These are phyloP conservation scores for Threskiornis aethiopicus DNA, from an alignment of 2,797 vertebrate species.

Conservation along the genomic window DNA sequence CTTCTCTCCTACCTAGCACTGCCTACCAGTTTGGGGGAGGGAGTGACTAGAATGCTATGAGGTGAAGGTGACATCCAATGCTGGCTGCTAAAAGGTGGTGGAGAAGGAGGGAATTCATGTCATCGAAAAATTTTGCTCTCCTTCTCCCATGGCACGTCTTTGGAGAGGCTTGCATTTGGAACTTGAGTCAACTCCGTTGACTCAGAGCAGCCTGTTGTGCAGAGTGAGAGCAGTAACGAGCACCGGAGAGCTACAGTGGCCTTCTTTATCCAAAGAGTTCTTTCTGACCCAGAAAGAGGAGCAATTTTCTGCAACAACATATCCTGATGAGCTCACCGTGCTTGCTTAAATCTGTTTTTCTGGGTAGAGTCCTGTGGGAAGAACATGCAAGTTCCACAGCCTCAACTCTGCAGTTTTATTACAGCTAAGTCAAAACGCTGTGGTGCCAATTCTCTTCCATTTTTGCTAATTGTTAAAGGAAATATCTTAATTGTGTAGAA, in stretches of 20 bases:
- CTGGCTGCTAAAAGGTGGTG: not conserved
- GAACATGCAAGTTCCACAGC: not conserved
- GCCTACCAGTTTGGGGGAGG: not conserved
- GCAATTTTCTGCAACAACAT: not conserved
- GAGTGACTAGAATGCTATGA: not conserved
- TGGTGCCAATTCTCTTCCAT: not conserved
- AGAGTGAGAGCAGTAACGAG: not conserved
- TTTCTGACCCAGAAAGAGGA: not conserved
- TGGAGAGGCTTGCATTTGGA: not conserved
- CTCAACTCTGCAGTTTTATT: not conserved
- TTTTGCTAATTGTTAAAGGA: slow-evolving; percentile 39
- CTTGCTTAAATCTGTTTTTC: slow-evolving; percentile 22
- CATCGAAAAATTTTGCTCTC: not conserved
- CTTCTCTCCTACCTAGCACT: not conserved
- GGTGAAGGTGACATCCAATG: not conserved
- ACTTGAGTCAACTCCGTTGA: not conserved
- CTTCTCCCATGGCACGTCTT: not conserved
- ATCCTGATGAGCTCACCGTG: not conserved
- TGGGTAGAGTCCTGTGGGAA: slow-evolving; percentile 32
- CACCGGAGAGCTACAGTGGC: not conserved
- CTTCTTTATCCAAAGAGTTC: not conserved
- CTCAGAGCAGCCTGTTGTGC: not conserved
- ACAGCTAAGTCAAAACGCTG: not conserved
- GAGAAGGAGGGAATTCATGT: not conserved
- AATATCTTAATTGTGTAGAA: slow-evolving; percentile 43